Evolutionary conservation across 2,113 vertebrate genomes (phyloP).

Genomic region (Nothoprocta perdicaria): DNA sequence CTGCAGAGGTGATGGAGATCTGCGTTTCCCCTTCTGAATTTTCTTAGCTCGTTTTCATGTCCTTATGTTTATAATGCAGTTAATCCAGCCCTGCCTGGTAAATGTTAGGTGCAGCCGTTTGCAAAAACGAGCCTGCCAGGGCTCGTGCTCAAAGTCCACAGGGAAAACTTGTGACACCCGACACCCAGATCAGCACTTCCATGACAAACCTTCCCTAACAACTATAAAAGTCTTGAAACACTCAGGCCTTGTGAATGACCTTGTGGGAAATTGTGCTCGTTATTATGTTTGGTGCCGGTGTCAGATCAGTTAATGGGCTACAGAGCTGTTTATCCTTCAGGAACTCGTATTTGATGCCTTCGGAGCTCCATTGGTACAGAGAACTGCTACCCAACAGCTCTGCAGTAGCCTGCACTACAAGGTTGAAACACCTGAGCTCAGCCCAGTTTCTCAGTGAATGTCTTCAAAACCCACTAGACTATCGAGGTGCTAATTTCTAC

Average conservation of each 20-base stretch:
- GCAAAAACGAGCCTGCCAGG: background rate
- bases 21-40: conserved; percentile 11
- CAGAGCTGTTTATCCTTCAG: background rate
- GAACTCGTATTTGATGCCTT: background rate
- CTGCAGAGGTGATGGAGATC: conserved; percentile 41
- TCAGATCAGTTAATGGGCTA: background rate
- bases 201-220: background rate
- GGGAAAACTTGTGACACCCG: background rate
- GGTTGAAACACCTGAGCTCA: background rate
- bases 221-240: background rate
- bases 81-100: background rate
- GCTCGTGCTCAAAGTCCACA: background rate
- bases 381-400: background rate
- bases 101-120: background rate
- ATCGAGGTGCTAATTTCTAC: background rate
- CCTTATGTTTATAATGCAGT: conserved; percentile 24
- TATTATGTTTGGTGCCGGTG: background rate
- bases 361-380: background rate
- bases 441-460: background rate
- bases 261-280: background rate
- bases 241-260: background rate
- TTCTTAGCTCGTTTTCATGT: conserved; percentile 20
- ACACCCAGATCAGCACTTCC: background rate
- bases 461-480: background rate
- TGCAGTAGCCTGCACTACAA: background rate